Conservation (phyloP, 2,888 invertebrate genomes). For the Melieria picta region DNA sequence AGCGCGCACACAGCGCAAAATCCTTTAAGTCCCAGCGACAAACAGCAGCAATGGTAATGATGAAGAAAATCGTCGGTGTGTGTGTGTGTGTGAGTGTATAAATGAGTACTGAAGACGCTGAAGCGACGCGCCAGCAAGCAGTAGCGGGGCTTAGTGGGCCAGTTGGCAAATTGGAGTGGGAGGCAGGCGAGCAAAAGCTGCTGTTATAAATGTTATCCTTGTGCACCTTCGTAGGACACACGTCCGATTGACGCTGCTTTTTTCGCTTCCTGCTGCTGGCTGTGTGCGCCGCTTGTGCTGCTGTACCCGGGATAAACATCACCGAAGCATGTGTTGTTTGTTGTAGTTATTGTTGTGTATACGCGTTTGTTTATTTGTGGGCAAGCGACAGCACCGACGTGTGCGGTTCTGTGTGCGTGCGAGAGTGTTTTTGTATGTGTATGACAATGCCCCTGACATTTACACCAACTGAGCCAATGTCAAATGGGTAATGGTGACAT, state of each 20-base stretch:
- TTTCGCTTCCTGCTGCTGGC: background rate
- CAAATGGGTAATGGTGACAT: conserved; percentile 22
- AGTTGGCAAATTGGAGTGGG: too few species aligned
- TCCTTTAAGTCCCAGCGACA: too few species aligned
- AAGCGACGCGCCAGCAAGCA: too few species aligned
- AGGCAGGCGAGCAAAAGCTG: too few species aligned
- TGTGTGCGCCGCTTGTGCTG: background rate
- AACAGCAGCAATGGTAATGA: too few species aligned
- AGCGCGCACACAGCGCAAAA: too few species aligned
- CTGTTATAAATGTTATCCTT: too few species aligned
- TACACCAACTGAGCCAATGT: conserved; percentile 45
- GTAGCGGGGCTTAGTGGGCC: too few species aligned
- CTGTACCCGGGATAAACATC: conserved; percentile 4
- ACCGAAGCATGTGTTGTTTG: background rate
- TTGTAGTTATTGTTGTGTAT: background rate
- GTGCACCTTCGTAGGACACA: too few species aligned
- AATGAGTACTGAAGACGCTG: too few species aligned
- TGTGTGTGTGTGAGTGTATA: too few species aligned
- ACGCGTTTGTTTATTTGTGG: conserved; percentile 1
- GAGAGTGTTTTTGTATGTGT: conserved; percentile 5
- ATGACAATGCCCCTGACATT: conserved; percentile 44
- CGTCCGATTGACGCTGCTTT: background rate
- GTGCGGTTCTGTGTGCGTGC: background rate
- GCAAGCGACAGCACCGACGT: background rate
- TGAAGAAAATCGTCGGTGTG: too few species aligned